A percentile compares a stretch with the other conserved stretches of the same genome.
These are phyloP conservation scores for Ellobium chinense DNA, from an alignment of 2,888 invertebrate species.

Conservation along the genomic window DNA sequence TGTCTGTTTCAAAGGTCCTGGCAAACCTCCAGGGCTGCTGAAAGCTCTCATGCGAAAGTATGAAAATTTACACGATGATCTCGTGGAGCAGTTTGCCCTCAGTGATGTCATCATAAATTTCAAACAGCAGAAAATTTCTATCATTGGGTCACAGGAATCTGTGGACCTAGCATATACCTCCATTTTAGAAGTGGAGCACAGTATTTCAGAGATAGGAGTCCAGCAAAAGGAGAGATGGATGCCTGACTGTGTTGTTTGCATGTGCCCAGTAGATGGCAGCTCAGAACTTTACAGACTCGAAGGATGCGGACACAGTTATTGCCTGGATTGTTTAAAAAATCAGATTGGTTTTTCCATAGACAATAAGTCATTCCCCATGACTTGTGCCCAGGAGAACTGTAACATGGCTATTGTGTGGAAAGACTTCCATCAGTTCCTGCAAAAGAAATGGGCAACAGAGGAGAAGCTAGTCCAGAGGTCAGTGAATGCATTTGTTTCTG, in stretches of 20 bases:
- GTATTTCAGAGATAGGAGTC: neutral
- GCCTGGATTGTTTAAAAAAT: constrained; percentile 60
- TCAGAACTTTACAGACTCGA: constrained; percentile 65
- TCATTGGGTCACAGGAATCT: constrained; percentile 20
- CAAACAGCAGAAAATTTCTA: constrained; percentile 29
- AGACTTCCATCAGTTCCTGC: constrained; percentile 55
- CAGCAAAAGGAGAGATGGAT: constrained; percentile 7
- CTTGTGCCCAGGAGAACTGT: constrained; percentile 66
- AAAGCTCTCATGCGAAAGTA: constrained; percentile 59
- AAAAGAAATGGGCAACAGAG: constrained; percentile 46
- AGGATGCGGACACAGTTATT: constrained; percentile 73
- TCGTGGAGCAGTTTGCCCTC: constrained; percentile 52
- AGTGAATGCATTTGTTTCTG: constrained; percentile 56
- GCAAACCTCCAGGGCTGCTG: constrained; percentile 62
- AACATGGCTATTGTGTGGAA: constrained; percentile 56
- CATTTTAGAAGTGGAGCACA: constrained; percentile 16
- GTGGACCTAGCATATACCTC: neutral
- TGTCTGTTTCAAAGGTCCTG: constrained; percentile 54
- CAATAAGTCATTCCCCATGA: constrained; percentile 62
- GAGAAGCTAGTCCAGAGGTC: constrained; percentile 55
- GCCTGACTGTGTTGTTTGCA: constrained; percentile 69
- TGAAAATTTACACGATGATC: constrained; percentile 53
- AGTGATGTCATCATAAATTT: constrained; percentile 54
- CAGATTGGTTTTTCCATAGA: constrained; percentile 52
- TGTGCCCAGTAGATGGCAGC: constrained; percentile 60